Evolutionary conservation across 30 jellyfish, hydroid and myxozoan species (phyloP), one percentile per base, ranked within the genome.

Genomic region (Turritopsis rubra): DNA sequence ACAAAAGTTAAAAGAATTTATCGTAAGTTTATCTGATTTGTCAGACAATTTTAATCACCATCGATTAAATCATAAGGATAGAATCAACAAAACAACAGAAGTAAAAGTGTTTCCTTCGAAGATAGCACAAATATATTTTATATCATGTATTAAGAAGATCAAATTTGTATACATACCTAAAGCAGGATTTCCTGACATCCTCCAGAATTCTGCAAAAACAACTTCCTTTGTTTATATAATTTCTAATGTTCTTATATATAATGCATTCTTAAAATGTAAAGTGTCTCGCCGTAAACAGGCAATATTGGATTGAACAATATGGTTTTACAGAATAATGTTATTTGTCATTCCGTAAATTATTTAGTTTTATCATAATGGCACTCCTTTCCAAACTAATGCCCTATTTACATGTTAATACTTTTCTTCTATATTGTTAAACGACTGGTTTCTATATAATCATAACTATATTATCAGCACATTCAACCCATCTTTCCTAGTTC

Each of bases 151-250:
- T 41, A 41, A 41, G 60, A 41, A 41, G 60, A 41, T 41, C 60
- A 41, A 41, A 41, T 41, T 41, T 41, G 60, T 41, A 41, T 41
- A 68, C 77, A 0, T 68, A 68, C 77, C 77, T 68, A 68, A 27
- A 19, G 30, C 77, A 68, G 77, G 77, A 68, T 68, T 68, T 68
- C 77, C 77, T n/a, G 77, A 68, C 77, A 68, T 68, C 13, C 60
- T 41, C 60, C 60, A 41, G 60, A 41, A 41, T 41, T 41, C 60
- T 41, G 60, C 13, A 41, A 41, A 41, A 41, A 41, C 60, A 41
- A 41, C 60, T 41, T 41, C 60, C 60, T 41, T 41, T 41, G 60
- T 41, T 41, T 41, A 41, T 13, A 3, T 41, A 41, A 41, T 41
- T 41, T 41, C 60, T 41, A 13, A 41, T 3, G 60, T 41, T 41